phyloP scores from a whole-genome alignment of 2,797 vertebrate species.

The Cygnus olor region DNA sequence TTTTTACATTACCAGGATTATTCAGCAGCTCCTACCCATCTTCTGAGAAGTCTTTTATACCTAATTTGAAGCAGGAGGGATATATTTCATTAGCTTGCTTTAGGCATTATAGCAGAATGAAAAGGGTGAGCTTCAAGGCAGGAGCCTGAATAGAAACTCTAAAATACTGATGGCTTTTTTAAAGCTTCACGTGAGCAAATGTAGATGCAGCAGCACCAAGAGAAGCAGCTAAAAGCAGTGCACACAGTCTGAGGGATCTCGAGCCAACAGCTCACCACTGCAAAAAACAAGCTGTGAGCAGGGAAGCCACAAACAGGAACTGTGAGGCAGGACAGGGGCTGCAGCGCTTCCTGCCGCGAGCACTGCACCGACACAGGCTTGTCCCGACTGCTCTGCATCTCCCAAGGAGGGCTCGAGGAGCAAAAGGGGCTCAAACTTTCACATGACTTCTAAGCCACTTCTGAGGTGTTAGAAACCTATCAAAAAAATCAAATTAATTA shows the following conservation, averaged over 20 bases:
- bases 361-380: rapidly evolving
- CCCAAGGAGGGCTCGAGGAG: not conserved
- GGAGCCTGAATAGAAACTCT: conserved; percentile 20
- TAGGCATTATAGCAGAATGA: conserved; percentile 10
- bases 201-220: not conserved
- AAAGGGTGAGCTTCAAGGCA: not conserved
- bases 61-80: conserved; percentile 41
- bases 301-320: conserved; percentile 44
- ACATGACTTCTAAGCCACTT: not conserved
- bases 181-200: not conserved
- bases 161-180: conserved; percentile 33
- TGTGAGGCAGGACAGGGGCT: not conserved
- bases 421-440: not conserved
- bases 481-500: not conserved
- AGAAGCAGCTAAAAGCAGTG: not conserved
- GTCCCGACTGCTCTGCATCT: not conserved
- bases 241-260: not conserved
- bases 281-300: not conserved
- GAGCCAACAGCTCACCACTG: not conserved
- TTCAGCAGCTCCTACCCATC: conserved; percentile 43
- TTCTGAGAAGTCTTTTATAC: conserved; percentile 37
- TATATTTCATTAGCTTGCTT: conserved; percentile 44
- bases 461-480: not conserved
- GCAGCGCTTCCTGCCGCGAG: not conserved
- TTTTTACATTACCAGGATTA: conserved; percentile 55